phyloP scores from a whole-genome alignment of 1,140 invertebrate species.

The Anastrepha ludens region DNA sequence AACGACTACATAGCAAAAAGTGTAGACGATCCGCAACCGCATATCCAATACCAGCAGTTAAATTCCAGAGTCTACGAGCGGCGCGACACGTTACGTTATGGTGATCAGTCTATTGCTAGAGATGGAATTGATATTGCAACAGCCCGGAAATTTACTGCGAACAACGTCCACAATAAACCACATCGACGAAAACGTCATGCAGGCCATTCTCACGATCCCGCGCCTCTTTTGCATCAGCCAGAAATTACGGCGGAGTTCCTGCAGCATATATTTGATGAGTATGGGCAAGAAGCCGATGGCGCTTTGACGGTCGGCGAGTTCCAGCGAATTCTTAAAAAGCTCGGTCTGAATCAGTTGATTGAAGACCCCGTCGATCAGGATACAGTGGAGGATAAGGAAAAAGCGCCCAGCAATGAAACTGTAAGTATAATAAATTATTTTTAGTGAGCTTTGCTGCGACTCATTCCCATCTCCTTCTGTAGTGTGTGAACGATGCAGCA shows the following conservation, averaged over 20 bases:
- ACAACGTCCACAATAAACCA: constrained; percentile 54
- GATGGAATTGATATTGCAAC: constrained; percentile 16
- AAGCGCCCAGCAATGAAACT: constrained; percentile 72
- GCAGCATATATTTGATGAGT: constrained; percentile 76
- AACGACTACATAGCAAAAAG: background rate
- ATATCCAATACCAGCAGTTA: constrained; percentile 55
- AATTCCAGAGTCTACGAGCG: constrained; percentile 62
- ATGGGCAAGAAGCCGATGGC: constrained; percentile 76
- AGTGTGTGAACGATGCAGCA: constrained; percentile 62
- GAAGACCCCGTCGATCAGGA: constrained; percentile 63
- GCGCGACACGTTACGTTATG: background rate
- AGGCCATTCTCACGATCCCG: constrained; percentile 61
- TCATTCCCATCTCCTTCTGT: constrained; percentile 58
- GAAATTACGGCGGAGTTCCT: constrained; percentile 71
- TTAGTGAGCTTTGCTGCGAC: background rate
- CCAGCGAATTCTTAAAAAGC: constrained; percentile 78
- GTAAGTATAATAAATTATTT: constrained; percentile 71
- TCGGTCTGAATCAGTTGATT: constrained; percentile 78
- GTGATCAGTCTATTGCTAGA: background rate
- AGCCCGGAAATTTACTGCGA: background rate
- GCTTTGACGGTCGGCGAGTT: constrained; percentile 81
- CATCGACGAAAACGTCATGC: constrained; percentile 69
- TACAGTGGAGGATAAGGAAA: background rate
- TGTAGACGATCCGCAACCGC: background rate
- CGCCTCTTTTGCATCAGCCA: constrained; percentile 57